Percentiles rank a stretch among this genome's conserved stretches.
Evolutionary conservation across 2,113 vertebrate genomes (phyloP).

Genomic region (Clarias batrachus): DNA sequence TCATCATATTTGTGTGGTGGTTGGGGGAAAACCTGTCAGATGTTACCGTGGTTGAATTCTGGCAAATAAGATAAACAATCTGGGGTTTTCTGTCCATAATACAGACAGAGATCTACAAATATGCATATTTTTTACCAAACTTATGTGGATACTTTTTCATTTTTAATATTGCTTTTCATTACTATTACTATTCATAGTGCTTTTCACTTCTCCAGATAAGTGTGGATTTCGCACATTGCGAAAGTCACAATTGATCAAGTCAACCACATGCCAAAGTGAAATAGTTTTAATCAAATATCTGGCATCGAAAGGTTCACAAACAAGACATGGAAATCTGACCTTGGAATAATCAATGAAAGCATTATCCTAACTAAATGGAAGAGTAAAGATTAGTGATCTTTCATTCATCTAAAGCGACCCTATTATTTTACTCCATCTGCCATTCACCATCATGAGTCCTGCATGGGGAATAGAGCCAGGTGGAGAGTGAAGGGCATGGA

Average conservation of each 20-base stretch:
- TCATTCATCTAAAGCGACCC: too few species aligned
- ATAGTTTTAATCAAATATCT: neutral
- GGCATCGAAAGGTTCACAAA: neutral
- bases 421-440: too few species aligned
- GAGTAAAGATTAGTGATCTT: too few species aligned
- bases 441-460: too few species aligned
- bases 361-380: too few species aligned
- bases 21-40: neutral
- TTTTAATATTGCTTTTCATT: neutral
- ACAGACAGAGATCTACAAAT: neutral
- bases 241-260: neutral
- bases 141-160: neutral
- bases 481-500: too few species aligned
- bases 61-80: neutral
- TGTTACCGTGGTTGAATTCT: neutral
- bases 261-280: neutral
- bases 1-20: neutral
- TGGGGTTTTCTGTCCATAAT: neutral
- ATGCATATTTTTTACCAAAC: neutral
- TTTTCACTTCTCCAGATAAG: neutral
- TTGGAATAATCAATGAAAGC: too few species aligned
- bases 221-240: neutral
- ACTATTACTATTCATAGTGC: neutral
- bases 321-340: too few species aligned
- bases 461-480: too few species aligned